Evolutionary conservation across 2,888 invertebrate genomes (phyloP), one percentile per base, ranked within the genome.

Genomic region (Mycogona germanica): DNA sequence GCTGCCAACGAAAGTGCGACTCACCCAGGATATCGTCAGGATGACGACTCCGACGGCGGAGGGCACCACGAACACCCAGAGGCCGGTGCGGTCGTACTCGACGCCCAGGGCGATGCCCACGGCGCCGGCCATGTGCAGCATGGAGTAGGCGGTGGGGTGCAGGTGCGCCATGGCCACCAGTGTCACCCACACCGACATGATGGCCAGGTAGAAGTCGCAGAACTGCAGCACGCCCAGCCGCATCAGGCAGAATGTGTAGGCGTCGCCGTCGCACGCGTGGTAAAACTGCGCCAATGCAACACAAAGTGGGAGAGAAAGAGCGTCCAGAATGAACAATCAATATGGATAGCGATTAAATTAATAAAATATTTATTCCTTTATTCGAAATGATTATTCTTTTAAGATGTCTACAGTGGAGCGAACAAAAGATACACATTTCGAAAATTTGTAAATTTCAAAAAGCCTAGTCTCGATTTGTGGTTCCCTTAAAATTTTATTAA

Each of bases 171-270:
- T 72, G 26, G 75, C 72, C 37, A 78, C 67, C 45, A 78, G 67
- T 0, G 78, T 77, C 53, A 77, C 73, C 77, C 77, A 78, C 65
- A 77, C 76, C 14, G 78, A 73, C 57, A 77, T 67, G 50, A 76
- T 74, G 26, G 77, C 76, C 50, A 73, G 72, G 61, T 75, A 75
- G 64, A 77, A 78, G 65, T 78, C 78, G 59, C 74, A 72, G 64
- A 75, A 78, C 61, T 76, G 75, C 35, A 78, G 67, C 17, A 76
- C 73, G 68, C 75, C 50, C 19, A 48, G 57, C 14, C 44, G 41
- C 55, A 60, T 52, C 30, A 61, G 17, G 44, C 61, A 60, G 46
- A 53, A 59, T 26, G 51, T 28, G 42, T 55, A 55, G 57, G 44
- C 37, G 2, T 66, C 67, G 29, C 63, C 62, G 60, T 71, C 71